Evolutionary conservation across 2,797 vertebrate species (phyloP), one percentile per base, ranked within the genome.

Genomic region (Chloroceryle inda): DNA sequence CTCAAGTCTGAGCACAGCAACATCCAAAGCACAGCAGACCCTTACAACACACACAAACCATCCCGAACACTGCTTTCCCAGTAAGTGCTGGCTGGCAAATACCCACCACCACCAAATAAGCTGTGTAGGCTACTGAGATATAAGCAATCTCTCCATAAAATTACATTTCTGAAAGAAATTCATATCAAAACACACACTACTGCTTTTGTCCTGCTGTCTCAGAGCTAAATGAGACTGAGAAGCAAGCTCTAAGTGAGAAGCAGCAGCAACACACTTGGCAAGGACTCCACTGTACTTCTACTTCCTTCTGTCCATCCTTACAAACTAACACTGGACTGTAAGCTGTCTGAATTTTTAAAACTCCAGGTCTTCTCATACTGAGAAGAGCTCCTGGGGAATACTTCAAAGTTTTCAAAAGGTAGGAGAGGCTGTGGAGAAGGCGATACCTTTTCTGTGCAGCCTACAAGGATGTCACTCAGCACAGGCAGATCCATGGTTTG

Each of bases 351-450:
- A 88, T 93, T 92, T 88, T 76, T 67, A 55, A 89, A 81, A 74
- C 31, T 67, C 55, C 64, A 71, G 40, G 58, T 88, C 89, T 94
- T 88, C 35, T 76, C 26, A 2, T 37, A 53, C 49, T 87, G 45
- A 85, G 79, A 75, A 93, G 78, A 84, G 38, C 47, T 91, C 93
- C 94, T 82, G 78, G 78, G 63, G 80, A 73, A 91, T 64, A 63
- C 69, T 96, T 96, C 89, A 73, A 96, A 93, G 73, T 87, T 95
- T 95, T 94, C 80, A 67, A 92, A 96, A 89, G 49, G 38, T 8
- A 89, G 52, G 49, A 77, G 55, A 74, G 42, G 76, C 45, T 79
- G 31, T 50, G 40, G 82, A 89, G 63, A 79, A 85, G 33, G 62
- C 37, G 44, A 20, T 24, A 69, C 24, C 19, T 63, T 77, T 91